Percentiles rank a stretch among this genome's conserved stretches.
Conservation (phyloP, 2,797 vertebrate genomes). For the Pyrocephalus nanus region DNA sequence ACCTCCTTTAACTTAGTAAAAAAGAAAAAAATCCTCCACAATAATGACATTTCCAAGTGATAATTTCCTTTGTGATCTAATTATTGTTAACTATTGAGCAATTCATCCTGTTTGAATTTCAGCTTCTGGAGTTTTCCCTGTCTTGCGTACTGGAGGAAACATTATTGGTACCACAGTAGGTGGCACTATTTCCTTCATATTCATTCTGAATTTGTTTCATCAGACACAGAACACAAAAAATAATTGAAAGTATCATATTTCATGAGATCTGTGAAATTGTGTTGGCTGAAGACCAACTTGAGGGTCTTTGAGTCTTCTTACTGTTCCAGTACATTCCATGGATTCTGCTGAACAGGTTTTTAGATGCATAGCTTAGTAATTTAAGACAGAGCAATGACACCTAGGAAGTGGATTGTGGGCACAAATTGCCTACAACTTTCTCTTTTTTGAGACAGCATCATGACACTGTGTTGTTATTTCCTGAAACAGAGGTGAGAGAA, state of each 20-base stretch:
- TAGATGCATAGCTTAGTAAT: neutral
- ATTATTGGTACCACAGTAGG: neutral
- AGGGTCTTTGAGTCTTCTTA: neutral
- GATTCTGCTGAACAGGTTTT: neutral
- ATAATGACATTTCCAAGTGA: neutral
- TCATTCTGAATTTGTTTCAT: neutral
- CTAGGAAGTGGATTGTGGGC: neutral
- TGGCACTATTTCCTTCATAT: conserved; percentile 42
- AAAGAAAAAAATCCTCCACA: neutral
- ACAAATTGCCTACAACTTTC: neutral
- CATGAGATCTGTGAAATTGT: neutral
- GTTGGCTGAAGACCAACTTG: neutral
- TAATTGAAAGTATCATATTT: neutral
- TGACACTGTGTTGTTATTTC: neutral
- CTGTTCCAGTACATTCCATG: neutral
- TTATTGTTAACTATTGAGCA: neutral
- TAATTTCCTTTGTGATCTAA: neutral
- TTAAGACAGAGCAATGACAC: neutral
- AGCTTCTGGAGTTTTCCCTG: neutral
- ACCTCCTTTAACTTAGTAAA: neutral
- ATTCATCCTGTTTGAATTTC: neutral
- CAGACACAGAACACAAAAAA: neutral
- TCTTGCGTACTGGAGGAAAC: neutral
- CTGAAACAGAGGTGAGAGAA: neutral
- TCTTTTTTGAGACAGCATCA: neutral